Conservation (phyloP, 2,888 invertebrate genomes). For the Drymonia ruficornis region DNA sequence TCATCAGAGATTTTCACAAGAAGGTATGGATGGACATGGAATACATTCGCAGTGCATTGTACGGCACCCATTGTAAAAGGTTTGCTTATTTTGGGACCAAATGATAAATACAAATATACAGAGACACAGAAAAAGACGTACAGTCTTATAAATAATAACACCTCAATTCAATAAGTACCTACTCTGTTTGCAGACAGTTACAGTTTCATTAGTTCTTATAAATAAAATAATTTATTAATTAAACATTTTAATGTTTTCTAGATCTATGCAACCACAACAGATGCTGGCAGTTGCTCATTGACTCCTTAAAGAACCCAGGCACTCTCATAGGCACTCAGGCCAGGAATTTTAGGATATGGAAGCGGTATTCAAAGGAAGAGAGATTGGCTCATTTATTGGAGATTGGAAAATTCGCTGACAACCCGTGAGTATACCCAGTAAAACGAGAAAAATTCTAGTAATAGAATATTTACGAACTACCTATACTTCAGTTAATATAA, state of each 20-base stretch:
- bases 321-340: constrained; percentile 63
- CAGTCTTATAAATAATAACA: too few species aligned
- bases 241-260: constrained; percentile 35
- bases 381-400: constrained; percentile 51
- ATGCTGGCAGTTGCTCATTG: constrained; percentile 62
- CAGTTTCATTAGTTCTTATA: too few species aligned
- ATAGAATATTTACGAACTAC: too few species aligned
- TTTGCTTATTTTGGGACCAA: too few species aligned
- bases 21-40: constrained; percentile 46
- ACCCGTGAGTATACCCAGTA: constrained; percentile 53
- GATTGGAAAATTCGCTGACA: constrained; percentile 46
- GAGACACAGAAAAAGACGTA: too few species aligned
- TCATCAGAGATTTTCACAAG: constrained; percentile 51
- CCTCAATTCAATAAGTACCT: too few species aligned
- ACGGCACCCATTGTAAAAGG: too few species aligned
- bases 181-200: too few species aligned
- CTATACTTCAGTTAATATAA: too few species aligned
- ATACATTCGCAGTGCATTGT: too few species aligned
- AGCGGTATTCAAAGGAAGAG: constrained; percentile 52
- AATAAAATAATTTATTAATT: not conserved
- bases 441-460: too few species aligned
- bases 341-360: constrained; percentile 64
- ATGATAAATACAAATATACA: too few species aligned
- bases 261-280: constrained; percentile 74
- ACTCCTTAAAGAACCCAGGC: constrained; percentile 59